Evolutionary conservation across 2,888 invertebrate species (phyloP).

Genomic region (Hydrotaea cyrtoneurina): DNA sequence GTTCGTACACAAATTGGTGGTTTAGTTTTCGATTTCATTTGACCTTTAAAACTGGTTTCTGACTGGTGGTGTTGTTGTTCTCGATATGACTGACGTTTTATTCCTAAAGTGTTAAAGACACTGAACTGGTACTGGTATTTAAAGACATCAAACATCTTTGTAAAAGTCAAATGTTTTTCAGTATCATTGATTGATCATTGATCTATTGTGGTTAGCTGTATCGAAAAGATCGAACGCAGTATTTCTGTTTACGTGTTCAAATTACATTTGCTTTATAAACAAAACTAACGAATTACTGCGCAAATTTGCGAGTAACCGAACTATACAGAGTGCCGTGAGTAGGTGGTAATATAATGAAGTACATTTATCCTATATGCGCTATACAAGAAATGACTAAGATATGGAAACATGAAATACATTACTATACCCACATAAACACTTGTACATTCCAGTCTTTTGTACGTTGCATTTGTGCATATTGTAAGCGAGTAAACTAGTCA

Average conservation of each 20-base stretch:
- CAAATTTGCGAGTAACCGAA: too few species aligned
- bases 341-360: background rate
- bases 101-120: background rate
- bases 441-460: background rate
- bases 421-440: background rate
- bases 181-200: background rate
- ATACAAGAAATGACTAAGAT: constrained; percentile 14
- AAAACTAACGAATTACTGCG: background rate
- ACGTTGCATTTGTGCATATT: too few species aligned
- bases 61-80: background rate
- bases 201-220: background rate
- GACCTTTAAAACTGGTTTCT: constrained; percentile 76
- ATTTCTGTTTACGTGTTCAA: constrained; percentile 32
- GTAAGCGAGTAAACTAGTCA: background rate
- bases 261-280: background rate
- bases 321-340: too few species aligned
- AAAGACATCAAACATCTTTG: background rate
- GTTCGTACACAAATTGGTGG: constrained; percentile 12
- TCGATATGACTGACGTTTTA: background rate
- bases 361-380: background rate
- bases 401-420: background rate
- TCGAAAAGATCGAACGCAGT: background rate
- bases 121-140: constrained; percentile 3
- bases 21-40: constrained; percentile 55
- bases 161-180: constrained; percentile 14